Evolutionary conservation across 1,140 invertebrate genomes (phyloP).

Genomic region (Heliconius eleuchia): DNA sequence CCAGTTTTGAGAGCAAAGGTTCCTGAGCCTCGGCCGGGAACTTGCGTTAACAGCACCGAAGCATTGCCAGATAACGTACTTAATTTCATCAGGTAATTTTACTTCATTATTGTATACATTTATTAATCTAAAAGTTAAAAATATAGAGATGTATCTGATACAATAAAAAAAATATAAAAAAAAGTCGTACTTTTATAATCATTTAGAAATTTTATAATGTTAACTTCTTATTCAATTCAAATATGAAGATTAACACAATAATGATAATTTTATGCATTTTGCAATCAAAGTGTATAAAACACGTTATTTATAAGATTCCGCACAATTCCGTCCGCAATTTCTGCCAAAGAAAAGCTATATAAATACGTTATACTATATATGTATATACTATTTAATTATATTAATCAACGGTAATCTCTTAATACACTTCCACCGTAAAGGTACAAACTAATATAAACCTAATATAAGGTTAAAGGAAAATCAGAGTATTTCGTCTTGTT

Average conservation of each 20-base stretch:
- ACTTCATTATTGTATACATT: background rate
- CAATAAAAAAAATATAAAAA: no score
- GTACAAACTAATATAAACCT: constrained; percentile 42
- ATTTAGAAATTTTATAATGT: no score
- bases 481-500: constrained; percentile 51
- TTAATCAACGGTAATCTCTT: background rate
- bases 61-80: constrained; percentile 90
- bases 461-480: constrained; percentile 55
- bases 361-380: background rate
- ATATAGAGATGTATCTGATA: background rate
- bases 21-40: constrained; percentile 91
- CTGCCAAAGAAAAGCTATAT: no score
- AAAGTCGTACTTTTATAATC: no score
- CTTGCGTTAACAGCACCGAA: constrained; percentile 92
- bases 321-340: no score
- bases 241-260: no score
- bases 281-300: no score
- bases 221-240: no score
- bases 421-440: constrained; percentile 7
- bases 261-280: no score
- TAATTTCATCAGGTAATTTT: constrained; percentile 91
- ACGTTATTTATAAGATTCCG: no score
- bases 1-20: constrained; percentile 86
- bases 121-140: background rate
- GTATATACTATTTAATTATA: background rate